Evolutionary conservation across 2,113 vertebrate genomes (phyloP), one percentile per base, ranked within the genome.

Genomic region (Tor tambroides): DNA sequence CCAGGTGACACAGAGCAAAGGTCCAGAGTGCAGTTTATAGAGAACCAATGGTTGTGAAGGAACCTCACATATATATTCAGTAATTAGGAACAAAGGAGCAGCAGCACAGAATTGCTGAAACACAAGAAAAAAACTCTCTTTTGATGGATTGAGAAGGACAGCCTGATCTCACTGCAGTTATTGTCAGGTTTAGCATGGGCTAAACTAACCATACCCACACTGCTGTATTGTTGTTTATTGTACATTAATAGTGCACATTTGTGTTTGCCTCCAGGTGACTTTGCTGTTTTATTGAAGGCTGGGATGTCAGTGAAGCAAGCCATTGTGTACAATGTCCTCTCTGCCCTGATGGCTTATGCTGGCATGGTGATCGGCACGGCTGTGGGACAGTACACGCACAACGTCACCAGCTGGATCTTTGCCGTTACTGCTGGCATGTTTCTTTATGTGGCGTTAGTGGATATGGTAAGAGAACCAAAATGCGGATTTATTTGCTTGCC

Each of bases 401-500:
- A 96, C 88, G 96, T 99, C 93, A 99, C 98, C 56, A 96, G 95
- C 87, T 99, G 98, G 98, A 99, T 99, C 93, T 99, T 99, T 28
- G 98, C 98, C 0, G 3, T 99, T 93, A 99, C 98, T 0, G 98
- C 98, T 4, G 98, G 98, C 93, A 99, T 99, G 98, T 99, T 99
- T 93, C 98, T 99, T 38, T 99, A 99, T 0, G 98, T 99, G 87
- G 98, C 98, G 4, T 88, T 99, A 93, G 98, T 99, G 84, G 98
- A 99, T 90, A 99, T 99, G 98, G 98, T 99, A 92, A 95, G 97
- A 30, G 56, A 77, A 76, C 38, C 54, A 21, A 72, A 71, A 76
- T 61, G 23, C 10, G 1, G 77, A 32, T 79, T 35, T 54, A 6
- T 35, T 23, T 35, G 49, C 12, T 35, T 61, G 78, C 49, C 12